Evolutionary conservation across 2,888 invertebrate species (phyloP).

Genomic region (Stenodema calcarata): DNA sequence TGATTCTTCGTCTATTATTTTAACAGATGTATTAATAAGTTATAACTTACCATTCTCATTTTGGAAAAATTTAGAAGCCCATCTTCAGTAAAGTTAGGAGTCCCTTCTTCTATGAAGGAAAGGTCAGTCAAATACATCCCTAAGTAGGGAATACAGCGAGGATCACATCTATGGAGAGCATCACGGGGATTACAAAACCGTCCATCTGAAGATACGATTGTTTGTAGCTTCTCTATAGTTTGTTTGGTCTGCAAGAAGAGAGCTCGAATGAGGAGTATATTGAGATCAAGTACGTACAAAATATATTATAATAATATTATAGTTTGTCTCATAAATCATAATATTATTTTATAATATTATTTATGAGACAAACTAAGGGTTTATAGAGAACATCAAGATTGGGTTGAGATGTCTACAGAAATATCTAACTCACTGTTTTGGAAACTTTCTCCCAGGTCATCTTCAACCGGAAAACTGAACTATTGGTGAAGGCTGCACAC

Average conservation of each 20-base stretch:
- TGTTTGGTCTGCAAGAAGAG: conserved; percentile 75
- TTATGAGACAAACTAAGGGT: too few relatives aligned
- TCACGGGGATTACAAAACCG: conserved; percentile 85
- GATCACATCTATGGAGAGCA: conserved; percentile 87
- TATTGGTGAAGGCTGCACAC: conserved; percentile 89
- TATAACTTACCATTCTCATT: conserved; percentile 81
- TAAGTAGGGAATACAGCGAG: conserved; percentile 84
- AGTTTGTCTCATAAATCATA: too few relatives aligned
- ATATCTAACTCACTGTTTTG: conserved; percentile 74
- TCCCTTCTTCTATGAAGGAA: conserved; percentile 92
- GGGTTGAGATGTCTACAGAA: too few relatives aligned
- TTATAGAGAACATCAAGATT: too few relatives aligned
- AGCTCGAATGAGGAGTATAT: conserved; percentile 35
- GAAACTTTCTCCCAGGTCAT: conserved; percentile 94
- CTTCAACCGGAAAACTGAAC: conserved; percentile 84
- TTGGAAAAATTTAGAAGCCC: conserved; percentile 90
- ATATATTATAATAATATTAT: too few relatives aligned
- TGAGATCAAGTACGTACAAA: too few relatives aligned
- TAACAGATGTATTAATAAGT: too few relatives aligned
- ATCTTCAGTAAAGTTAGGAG: conserved; percentile 87
- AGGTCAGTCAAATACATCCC: conserved; percentile 90
- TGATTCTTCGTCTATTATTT: too few relatives aligned
- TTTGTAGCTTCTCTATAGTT: conserved; percentile 85
- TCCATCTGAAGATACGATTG: conserved; percentile 86
- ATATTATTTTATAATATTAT: too few relatives aligned